Evolutionary conservation across 2,113 vertebrate genomes (phyloP).

Genomic region (Coturnix japonica): DNA sequence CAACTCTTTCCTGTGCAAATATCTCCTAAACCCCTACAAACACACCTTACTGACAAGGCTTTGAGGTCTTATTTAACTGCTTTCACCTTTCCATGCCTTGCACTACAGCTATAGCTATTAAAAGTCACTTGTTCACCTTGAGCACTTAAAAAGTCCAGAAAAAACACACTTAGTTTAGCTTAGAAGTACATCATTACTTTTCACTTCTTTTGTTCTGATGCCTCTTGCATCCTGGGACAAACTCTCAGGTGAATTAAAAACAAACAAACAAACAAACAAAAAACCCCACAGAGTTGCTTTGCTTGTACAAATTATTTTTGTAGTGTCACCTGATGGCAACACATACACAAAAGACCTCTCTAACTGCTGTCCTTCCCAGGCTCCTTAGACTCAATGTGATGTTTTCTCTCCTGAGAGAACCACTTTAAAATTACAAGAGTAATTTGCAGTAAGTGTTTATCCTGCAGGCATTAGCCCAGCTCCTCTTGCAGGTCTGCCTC

Average conservation of each 20-base stretch:
- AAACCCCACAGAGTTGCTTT: background rate
- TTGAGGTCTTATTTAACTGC: background rate
- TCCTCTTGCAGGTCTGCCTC: background rate
- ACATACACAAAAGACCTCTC: background rate
- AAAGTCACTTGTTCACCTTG: background rate
- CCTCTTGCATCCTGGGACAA: background rate
- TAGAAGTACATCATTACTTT: background rate
- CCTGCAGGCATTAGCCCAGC: conserved; percentile 22
- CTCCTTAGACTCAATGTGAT: background rate
- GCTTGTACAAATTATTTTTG: background rate
- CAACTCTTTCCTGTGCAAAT: background rate
- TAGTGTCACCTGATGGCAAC: background rate
- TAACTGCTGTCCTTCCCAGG: background rate
- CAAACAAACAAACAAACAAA: background rate
- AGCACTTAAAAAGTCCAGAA: background rate
- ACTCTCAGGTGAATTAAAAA: background rate
- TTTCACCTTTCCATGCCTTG: background rate
- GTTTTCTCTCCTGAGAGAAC: background rate
- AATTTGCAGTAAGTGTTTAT: conserved; percentile 37
- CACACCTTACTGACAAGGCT: background rate
- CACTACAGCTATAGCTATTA: background rate
- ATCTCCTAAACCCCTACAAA: background rate
- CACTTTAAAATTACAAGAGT: conserved; percentile 23
- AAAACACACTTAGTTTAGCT: background rate
- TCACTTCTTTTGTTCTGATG: background rate